A percentile compares a stretch with the other conserved stretches of the same genome.
Conservation (phyloP, 2,888 invertebrate genomes). For the Malthinus seriepunctatus region DNA sequence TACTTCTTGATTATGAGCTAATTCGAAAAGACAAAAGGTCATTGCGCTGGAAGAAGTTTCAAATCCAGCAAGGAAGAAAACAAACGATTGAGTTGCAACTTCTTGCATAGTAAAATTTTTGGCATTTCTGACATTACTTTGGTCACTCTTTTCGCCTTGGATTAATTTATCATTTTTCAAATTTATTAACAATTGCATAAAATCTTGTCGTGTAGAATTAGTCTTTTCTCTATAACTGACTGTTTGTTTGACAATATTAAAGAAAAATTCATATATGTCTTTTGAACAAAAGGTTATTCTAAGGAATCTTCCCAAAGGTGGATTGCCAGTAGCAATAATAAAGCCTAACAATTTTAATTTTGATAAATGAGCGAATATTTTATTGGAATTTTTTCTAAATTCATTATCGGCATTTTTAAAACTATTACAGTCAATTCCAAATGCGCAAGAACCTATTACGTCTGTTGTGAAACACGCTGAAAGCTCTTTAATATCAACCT, state of each 20-base stretch:
- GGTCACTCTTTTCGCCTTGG: not conserved
- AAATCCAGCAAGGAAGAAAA: constrained; percentile 46
- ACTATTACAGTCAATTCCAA: constrained; percentile 64
- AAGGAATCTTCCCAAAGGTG: constrained; percentile 20
- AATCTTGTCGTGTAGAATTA: constrained; percentile 43
- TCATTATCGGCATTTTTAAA: constrained; percentile 58
- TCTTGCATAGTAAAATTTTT: constrained; percentile 7
- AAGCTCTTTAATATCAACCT: constrained; percentile 48
- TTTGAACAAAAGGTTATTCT: constrained; percentile 30
- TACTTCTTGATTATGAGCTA: constrained; percentile 54
- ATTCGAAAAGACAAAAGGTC: constrained; percentile 55
- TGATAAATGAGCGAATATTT: not conserved
- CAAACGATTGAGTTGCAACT: constrained; percentile 37
- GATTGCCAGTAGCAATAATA: not conserved
- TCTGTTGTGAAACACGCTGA: constrained; percentile 61
- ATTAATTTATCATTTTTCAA: constrained; percentile 27
- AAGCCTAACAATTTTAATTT: not conserved
- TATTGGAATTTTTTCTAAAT: constrained; percentile 44
- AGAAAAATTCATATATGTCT: constrained; percentile 37
- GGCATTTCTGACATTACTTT: not conserved
- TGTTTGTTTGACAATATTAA: constrained; percentile 35
- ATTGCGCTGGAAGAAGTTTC: constrained; percentile 51
- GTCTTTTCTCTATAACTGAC: constrained; percentile 37
- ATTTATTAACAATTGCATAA: constrained; percentile 48
- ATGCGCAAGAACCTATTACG: constrained; percentile 62